Base-by-base conservation (phyloP, 2,888 invertebrate species). In the Troglohyphantes excavatus region DNA sequence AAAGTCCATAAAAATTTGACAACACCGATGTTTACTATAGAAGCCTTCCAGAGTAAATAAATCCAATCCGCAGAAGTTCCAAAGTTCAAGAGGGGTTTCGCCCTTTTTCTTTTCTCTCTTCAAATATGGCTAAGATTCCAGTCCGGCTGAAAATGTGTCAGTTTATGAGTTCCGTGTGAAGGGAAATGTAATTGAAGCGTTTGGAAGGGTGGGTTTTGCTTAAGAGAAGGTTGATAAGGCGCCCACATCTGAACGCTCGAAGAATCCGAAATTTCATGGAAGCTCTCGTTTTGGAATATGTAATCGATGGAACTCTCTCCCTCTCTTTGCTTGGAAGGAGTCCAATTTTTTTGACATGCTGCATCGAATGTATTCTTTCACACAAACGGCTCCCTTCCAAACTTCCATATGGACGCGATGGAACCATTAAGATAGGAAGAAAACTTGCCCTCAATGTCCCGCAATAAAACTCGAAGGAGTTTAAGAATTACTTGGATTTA, bases 391-490 rank as follows among this genome's bases (percentile, higher is more conserved):
- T 68, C 61, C 63, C 78, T 72, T 72, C 53, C 70, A 53, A 78
- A 87, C 73, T 82, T 88, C 81, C 88, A 88, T 88, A 81, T 82
- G 81, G 81, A 88, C 81, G 59, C 67, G 59, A 81, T 87, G 79
- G 61, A 87, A 87, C 87, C 88, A 88, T 88, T 88, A 88, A 88
- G 88, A 88, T 88, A 88, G 88, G 67, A 75, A 27, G 67, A 75
- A 67, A 88, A 88, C 81, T 88, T 63, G 46, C 68, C 73, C 81
- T 65, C 88, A 75, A 82, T 81, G 81, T 81, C 73, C 73, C 75
- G 81, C 81, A 81, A 88, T 81, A 75, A 88, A 88, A 88, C 88
- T 88, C 88, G 82, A 88, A 88, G 72, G 88, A 88, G 81, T 88
- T 88, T 88, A 82, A 81, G 88, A 88, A 88, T 88, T 82, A 82